A percentile compares a stretch with the other conserved stretches of the same genome.
Evolutionary conservation across 2,797 vertebrate genomes (phyloP).

Genomic region (Halcyon chelicuti): DNA sequence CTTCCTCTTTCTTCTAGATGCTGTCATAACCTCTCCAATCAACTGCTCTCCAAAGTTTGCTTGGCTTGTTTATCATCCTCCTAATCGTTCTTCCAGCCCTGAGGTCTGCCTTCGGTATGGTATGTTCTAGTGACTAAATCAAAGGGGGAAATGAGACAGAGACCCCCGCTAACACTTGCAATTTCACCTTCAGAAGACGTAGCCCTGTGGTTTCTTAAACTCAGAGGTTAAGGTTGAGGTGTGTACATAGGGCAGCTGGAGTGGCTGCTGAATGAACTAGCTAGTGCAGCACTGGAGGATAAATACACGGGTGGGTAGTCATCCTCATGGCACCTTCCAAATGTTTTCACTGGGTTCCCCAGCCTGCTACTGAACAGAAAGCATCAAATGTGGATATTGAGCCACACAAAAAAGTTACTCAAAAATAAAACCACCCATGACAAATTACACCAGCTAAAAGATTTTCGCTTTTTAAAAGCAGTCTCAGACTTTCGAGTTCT

Average conservation of each 20-base stretch:
- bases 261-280: neutral
- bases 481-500: neutral
- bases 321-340: neutral
- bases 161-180: too few relatives aligned
- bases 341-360: neutral
- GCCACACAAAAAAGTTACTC: neutral
- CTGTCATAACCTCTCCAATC: neutral
- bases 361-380: neutral
- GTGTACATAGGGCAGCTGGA: fast-evolving
- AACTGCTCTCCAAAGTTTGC: neutral
- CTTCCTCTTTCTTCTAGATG: neutral
- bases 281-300: too few relatives aligned
- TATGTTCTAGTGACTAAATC: fast-evolving
- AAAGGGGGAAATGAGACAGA: neutral
- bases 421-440: neutral
- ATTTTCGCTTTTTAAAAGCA: neutral
- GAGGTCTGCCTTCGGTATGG: neutral
- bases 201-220: neutral
- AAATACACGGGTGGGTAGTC: neutral
- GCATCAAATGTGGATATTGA: neutral
- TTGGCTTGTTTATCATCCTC: neutral
- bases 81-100: neutral
- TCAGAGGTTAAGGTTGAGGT: neutral
- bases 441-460: neutral
- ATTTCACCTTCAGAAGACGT: neutral